These are phyloP conservation scores for Alosa sapidissima DNA, from an alignment of 2,797 vertebrate genomes.

Conservation along the genomic window DNA sequence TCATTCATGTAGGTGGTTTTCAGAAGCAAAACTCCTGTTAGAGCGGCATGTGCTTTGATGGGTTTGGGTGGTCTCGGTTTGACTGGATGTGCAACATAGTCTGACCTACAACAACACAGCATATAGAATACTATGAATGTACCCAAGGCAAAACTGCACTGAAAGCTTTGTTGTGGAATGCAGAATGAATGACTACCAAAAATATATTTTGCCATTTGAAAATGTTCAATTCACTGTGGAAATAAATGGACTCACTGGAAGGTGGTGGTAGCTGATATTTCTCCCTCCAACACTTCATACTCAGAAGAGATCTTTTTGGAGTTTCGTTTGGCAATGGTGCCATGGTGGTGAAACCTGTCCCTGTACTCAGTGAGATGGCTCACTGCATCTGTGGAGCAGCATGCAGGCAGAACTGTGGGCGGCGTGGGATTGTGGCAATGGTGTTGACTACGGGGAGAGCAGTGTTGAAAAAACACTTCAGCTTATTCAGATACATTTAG, in stretches of 20 bases:
- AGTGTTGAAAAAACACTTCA: not conserved
- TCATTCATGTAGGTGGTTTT: constrained; percentile 29
- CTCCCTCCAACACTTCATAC: not conserved
- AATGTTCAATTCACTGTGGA: not conserved
- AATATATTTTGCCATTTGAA: not conserved
- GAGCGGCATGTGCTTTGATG: not conserved
- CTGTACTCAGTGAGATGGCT: constrained; percentile 19
- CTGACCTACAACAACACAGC: constrained; percentile 6
- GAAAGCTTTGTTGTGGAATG: not conserved
- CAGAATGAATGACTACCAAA: not conserved
- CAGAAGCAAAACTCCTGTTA: constrained; percentile 1
- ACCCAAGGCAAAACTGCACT: not conserved
- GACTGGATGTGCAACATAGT: constrained; percentile 29
- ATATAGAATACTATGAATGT: not conserved
- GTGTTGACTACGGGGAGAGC: not conserved
- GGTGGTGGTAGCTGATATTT: constrained; percentile 23
- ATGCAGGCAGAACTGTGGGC: not conserved
- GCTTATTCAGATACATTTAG: not conserved
- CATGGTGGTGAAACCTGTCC: constrained; percentile 19
- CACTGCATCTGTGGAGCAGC: not conserved
- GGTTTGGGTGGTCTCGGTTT: not conserved
- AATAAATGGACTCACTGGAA: constrained; percentile 25
- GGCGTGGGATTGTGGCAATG: not conserved
- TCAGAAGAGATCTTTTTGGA: constrained; percentile 6
- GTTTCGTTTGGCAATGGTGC: too few relatives aligned